These are phyloP conservation scores for Uropetala carovei DNA, from an alignment of 2,888 invertebrate genomes.

Conservation along the genomic window DNA sequence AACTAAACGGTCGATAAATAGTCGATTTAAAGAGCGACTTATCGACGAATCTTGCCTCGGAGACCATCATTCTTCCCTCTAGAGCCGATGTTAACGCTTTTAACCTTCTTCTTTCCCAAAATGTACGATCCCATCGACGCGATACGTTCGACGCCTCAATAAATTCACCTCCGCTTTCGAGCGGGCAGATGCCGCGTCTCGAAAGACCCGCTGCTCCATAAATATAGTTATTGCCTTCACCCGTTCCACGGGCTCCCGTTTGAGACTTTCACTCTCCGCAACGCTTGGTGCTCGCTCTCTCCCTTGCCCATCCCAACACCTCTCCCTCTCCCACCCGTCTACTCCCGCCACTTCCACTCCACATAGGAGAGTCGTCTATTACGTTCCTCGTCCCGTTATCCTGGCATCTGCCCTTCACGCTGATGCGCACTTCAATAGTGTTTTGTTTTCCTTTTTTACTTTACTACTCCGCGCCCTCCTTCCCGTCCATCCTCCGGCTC, in stretches of 20 bases:
- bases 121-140: background rate
- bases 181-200: background rate
- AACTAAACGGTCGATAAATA: background rate
- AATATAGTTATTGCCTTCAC: conserved; percentile 37
- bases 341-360: background rate
- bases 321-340: background rate
- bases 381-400: conserved; percentile 42
- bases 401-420: conserved; percentile 64
- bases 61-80: background rate
- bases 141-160: background rate
- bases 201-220: conserved; percentile 32
- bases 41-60: background rate
- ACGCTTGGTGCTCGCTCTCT: background rate
- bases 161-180: background rate
- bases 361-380: conserved; percentile 9
- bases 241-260: conserved; percentile 20
- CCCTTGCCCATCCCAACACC: background rate
- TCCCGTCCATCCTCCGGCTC: background rate
- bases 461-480: background rate
- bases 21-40: background rate
- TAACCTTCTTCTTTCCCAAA: background rate
- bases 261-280: conserved; percentile 42
- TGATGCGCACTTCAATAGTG: conserved; percentile 39
- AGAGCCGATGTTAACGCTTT: background rate
- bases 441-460: conserved; percentile 6